Evolutionary conservation across 2,797 vertebrate genomes (phyloP), one percentile per base, ranked within the genome.

Genomic region (Pseudochirops corinnae): DNA sequence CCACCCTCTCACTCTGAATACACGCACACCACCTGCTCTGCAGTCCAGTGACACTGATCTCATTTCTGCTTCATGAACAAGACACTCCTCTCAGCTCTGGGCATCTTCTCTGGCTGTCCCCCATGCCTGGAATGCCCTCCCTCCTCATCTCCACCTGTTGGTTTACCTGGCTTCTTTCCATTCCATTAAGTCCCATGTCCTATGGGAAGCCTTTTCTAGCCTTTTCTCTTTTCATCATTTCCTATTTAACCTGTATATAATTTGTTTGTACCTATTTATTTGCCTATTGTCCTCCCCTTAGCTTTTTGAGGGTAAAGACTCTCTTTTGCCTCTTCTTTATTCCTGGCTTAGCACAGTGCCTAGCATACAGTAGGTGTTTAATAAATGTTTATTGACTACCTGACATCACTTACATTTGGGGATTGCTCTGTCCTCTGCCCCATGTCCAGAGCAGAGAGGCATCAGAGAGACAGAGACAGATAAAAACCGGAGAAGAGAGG

Each of bases 1-100:
- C 12, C 29, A 31, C 3, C 60, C 31, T 26, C 11, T 0, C 29
- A 28, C 2, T 9, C 26, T 0, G 0, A 9, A 58, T 2, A 58
- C 9, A 58, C 29, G 57, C 57, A 58, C 28, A 58, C 28, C 9
- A 58, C 26, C 57, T 58, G 57, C 26, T 28, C 57, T 33, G 33
- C 60, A 62, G 60, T 31, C 31, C 29, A 33, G 12, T 67, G 13
- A 67, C 60, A 67, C 3, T n/a, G 60, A 16, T 31, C 60, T 67
- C 31, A n/a, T 67, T 67, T 33, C 31, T 33, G 13, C 14, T 67
- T 13, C 60, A 67, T 4, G 31, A 67, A 67, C 31, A 62, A 62
- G 60, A 62, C 31, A 62, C 60, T 67, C 14, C 14, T n/a, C 62
- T 67, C 62, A 74, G 33, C 33, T 74, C 62, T 39, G 10, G 67